Evolutionary conservation across 2,888 invertebrate genomes (phyloP).

Genomic region (Scaptomyza caliginosa): DNA sequence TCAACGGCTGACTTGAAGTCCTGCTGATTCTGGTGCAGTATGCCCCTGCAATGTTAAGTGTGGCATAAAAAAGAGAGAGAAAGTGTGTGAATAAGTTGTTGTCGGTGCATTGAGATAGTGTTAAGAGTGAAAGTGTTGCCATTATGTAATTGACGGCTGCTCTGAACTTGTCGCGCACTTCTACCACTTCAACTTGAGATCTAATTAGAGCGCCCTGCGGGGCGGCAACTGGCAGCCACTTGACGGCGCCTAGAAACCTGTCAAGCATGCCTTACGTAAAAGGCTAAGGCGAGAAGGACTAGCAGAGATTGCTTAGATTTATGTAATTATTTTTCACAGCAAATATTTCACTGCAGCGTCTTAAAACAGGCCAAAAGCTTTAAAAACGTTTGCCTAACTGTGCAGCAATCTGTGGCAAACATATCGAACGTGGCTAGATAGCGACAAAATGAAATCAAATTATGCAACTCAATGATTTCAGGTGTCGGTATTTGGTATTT

Average conservation of each 20-base stretch:
- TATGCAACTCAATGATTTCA: constrained; percentile 83
- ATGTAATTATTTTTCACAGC: constrained; percentile 60
- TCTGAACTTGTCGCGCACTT: constrained; percentile 64
- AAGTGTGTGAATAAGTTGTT: constrained; percentile 1
- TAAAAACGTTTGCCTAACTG: neutral
- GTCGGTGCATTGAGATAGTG: constrained; percentile 8
- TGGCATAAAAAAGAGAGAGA: constrained; percentile 83
- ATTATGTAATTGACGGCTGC: constrained; percentile 52
- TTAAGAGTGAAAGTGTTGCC: constrained; percentile 54
- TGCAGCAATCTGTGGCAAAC: neutral
- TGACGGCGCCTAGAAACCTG: constrained; percentile 45
- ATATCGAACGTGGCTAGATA: neutral
- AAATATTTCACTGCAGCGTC: neutral
- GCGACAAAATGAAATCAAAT: constrained; percentile 75
- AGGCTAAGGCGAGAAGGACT: neutral
- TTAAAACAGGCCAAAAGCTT: constrained; percentile 15
- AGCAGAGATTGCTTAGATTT: constrained; percentile 35
- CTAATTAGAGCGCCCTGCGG: constrained; percentile 60
- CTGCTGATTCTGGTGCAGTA: constrained; percentile 94
- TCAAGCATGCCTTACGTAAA: constrained; percentile 28
- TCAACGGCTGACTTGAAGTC: constrained; percentile 94
- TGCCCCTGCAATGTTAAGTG: constrained; percentile 93
- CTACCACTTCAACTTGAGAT: constrained; percentile 40
- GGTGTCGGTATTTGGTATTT: constrained; percentile 76
- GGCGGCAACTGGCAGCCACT: constrained; percentile 36